Evolutionary conservation across 2,113 vertebrate genomes (phyloP).

Genomic region (Nettapus auritus): DNA sequence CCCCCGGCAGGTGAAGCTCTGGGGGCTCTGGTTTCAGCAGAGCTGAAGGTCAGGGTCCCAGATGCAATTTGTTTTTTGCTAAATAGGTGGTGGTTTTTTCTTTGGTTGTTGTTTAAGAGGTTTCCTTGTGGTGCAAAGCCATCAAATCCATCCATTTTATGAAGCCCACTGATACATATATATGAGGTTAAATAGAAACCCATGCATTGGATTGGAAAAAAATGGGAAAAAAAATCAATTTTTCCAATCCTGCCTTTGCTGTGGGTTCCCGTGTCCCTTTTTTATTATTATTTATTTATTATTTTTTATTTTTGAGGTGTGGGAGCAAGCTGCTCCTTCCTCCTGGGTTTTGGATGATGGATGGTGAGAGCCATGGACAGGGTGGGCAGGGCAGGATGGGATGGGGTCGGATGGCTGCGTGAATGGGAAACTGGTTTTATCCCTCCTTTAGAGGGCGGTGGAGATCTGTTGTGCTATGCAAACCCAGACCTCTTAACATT

Average conservation of each 20-base stretch:
- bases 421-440: background rate
- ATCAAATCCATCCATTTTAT: background rate
- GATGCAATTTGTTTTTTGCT: background rate
- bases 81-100: background rate
- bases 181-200: background rate
- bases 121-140: background rate
- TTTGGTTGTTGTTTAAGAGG: background rate
- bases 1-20: background rate
- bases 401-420: background rate
- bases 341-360: background rate
- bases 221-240: background rate
- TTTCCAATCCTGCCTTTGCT: background rate
- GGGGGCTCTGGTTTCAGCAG: slow-evolving; percentile 5
- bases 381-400: background rate
- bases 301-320: too few relatives aligned
- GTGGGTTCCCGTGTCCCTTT: rapidly evolving
- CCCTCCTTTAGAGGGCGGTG: background rate
- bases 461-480: background rate
- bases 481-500: background rate
- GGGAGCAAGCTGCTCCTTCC: background rate
- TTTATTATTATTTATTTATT: too few relatives aligned
- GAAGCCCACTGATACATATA: background rate
- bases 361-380: background rate
- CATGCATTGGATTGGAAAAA: background rate
- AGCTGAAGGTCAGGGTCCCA: background rate